Base-by-base conservation (phyloP, 2,113 vertebrate genomes). In the Microcebus murinus region DNA sequence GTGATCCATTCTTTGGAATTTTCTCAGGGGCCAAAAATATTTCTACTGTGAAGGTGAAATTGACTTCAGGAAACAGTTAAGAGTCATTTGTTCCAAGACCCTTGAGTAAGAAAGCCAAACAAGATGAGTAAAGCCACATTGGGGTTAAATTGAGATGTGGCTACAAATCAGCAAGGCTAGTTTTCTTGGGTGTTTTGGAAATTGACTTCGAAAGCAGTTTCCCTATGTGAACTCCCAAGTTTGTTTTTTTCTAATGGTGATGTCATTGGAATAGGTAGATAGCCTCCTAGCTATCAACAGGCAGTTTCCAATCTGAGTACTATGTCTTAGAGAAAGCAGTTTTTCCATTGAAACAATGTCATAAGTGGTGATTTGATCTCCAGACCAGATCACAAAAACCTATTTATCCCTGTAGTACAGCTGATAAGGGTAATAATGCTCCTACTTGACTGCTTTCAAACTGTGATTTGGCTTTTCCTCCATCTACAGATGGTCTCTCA, bases 141-240 rank as follows among this genome's bases (percentile, higher is more conserved):
- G 6, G 27, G 23, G 12, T 90, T 88, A 94, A 96, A 81, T 63
- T 93, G 52, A 95, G 15, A n/a, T 76, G 7, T 91, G 55, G 11
- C 34, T 50, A 76, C 17, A 91, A 96, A 87, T 94, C 36, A 80
- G 48, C 83, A 91, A 81, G 36, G 5, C 74, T 93, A 34, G 10
- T 73, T 93, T 96, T 96, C 52, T 34, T 88, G 67, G 20, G 25
- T 85, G 27, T 3, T 91, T 96, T 89, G 20, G 31, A 95, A 95
- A 91, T 65, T 79, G 25, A 91, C 50, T 96, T 97, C 95, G 57
- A 95, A 90, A 84, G 27, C 7, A 87, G 34, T 93, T 97, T 96
- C 31, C 42, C 31, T 82, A 25, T 95, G 74, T 84, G 34, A 94
- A 8, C 71, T 97, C 3, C 52, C 82, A 93, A 55, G 17, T 10